Conservation (phyloP, 2,113 vertebrate species). For the Chamaetylas fuelleborni region DNA sequence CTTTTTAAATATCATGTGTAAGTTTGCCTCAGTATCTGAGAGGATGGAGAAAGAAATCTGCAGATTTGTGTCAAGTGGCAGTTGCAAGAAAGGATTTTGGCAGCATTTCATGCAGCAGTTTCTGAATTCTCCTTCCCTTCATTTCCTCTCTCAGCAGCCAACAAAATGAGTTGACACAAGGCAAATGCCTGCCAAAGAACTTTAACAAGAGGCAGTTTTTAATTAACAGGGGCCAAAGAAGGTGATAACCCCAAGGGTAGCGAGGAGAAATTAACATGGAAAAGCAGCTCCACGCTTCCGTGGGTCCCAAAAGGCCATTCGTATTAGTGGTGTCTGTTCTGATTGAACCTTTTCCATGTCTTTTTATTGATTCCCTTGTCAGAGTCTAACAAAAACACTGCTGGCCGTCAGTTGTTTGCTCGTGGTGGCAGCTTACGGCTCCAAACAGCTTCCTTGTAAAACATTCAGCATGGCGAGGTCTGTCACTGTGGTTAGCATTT, state of each 20-base stretch:
- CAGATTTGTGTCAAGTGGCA: background rate
- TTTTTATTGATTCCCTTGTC: slow-evolving; percentile 80
- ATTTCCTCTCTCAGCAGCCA: slow-evolving; percentile 55
- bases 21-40: background rate
- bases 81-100: background rate
- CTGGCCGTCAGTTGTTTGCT: slow-evolving; percentile 60
- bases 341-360: slow-evolving; percentile 76
- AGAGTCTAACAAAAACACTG: slow-evolving; percentile 72
- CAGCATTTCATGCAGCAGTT: background rate
- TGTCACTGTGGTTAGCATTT: slow-evolving; percentile 40
- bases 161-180: slow-evolving; percentile 65
- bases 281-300: slow-evolving; percentile 70
- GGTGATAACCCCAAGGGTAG: slow-evolving; percentile 73
- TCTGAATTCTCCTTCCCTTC: background rate
- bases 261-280: slow-evolving; percentile 77
- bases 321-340: slow-evolving; percentile 77
- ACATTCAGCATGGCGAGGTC: background rate
- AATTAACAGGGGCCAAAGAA: slow-evolving; percentile 80
- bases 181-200: slow-evolving; percentile 70
- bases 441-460: slow-evolving; percentile 41
- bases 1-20: background rate
- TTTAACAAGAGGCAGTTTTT: slow-evolving; percentile 79
- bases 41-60: background rate
- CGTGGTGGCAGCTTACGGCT: slow-evolving; percentile 10
- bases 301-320: slow-evolving; percentile 71